Percentiles rank a stretch among this genome's conserved stretches.
These are phyloP conservation scores for Ailuropoda melanoleuca DNA, from an alignment of 2,113 vertebrate species.

Conservation along the genomic window DNA sequence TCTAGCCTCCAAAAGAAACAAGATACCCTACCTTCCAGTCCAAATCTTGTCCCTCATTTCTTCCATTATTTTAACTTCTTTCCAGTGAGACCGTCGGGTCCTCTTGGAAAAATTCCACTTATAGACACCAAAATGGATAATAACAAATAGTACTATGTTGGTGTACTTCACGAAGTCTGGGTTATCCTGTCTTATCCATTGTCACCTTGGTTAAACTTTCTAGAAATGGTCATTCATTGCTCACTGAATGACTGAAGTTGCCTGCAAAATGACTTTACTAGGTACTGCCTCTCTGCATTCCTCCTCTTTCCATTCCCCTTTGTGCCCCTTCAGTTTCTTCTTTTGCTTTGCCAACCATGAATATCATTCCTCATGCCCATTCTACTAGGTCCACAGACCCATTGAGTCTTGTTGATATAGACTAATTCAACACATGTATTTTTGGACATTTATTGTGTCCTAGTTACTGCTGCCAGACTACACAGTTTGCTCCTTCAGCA, in stretches of 20 bases:
- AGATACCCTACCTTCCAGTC: neutral
- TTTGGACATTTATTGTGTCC: conserved; percentile 36
- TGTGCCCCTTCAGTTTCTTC: neutral
- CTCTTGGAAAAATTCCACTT: neutral
- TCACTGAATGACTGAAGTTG: neutral
- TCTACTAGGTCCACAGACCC: neutral
- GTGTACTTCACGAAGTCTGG: neutral
- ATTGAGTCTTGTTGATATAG: neutral
- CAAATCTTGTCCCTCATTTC: neutral
- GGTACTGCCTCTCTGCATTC: neutral
- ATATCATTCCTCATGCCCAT: neutral
- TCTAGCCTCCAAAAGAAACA: neutral
- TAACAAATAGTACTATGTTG: neutral
- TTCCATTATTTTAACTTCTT: neutral
- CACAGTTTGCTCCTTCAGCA: conserved; percentile 33
- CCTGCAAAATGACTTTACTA: neutral
- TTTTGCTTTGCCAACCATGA: neutral
- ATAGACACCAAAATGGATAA: neutral
- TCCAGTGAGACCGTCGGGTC: neutral
- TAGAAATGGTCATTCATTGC: neutral
- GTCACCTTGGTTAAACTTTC: neutral
- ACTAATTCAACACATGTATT: conserved; percentile 42
- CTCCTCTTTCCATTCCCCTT: neutral
- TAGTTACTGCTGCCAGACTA: conserved; percentile 35
- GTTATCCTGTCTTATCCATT: neutral